phyloP scores from a whole-genome alignment of 2,113 vertebrate genomes.

The Salminus brasiliensis region DNA sequence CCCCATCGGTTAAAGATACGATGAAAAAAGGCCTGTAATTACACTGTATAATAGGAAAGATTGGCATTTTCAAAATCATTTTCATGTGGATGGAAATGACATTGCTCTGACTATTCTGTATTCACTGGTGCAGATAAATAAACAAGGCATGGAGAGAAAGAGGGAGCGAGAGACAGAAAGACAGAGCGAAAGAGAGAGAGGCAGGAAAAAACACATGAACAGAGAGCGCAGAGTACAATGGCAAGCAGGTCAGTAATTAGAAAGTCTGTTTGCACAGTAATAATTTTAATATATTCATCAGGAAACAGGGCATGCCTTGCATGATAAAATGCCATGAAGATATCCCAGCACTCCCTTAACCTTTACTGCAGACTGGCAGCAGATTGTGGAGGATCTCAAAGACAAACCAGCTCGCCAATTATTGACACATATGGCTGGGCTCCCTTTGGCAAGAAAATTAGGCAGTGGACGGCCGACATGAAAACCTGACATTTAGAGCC shows the following conservation, averaged over 20 bases:
- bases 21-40: conserved; percentile 80
- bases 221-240: conserved; percentile 82
- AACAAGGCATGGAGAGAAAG: conserved; percentile 74
- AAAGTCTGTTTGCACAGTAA: conserved; percentile 89
- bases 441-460: conserved; percentile 48
- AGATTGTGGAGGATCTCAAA: conserved; percentile 69
- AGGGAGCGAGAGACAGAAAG: conserved; percentile 23
- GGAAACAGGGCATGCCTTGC: conserved; percentile 84
- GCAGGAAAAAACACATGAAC: conserved; percentile 59
- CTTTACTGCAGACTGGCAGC: conserved; percentile 76
- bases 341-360: conserved; percentile 76
- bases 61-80: conserved; percentile 83
- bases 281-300: conserved; percentile 89
- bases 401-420: conserved; percentile 62
- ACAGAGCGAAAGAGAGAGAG: conserved; percentile 33
- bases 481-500: conserved; percentile 51
- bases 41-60: conserved; percentile 81
- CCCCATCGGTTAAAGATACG: conserved; percentile 74
- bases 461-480: conserved; percentile 40
- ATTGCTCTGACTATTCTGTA: conserved; percentile 82
- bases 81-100: conserved; percentile 83
- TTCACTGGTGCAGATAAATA: conserved; percentile 85
- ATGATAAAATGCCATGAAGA: conserved; percentile 84
- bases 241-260: conserved; percentile 88
- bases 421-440: conserved; percentile 51